Conservation (phyloP, 1,140 invertebrate species). For the Camponotus pennsylvanicus region DNA sequence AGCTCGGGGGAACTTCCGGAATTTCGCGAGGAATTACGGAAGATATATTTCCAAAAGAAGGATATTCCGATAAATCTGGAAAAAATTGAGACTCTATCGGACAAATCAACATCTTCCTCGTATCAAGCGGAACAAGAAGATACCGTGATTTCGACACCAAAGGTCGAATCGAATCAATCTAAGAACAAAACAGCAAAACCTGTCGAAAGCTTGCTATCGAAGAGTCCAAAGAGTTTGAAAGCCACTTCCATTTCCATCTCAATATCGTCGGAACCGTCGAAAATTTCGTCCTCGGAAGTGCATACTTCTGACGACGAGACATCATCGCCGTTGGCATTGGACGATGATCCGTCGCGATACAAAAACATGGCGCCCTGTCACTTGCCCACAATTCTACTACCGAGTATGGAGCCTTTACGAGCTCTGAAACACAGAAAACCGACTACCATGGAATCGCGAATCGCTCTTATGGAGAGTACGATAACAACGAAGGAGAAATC, state of each 20-base stretch:
- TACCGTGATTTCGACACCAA: not conserved
- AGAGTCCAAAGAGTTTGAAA: not conserved
- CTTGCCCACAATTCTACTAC: conserved; percentile 76
- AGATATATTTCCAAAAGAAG: not conserved
- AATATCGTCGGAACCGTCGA: conserved; percentile 65
- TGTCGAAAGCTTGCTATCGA: not conserved
- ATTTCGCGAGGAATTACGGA: conserved; percentile 33
- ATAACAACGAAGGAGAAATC: conserved; percentile 61
- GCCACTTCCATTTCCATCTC: conserved; percentile 17
- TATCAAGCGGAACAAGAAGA: conserved; percentile 19
- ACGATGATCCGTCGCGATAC: conserved; percentile 68
- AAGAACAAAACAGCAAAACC: conserved; percentile 8
- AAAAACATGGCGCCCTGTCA: conserved; percentile 81
- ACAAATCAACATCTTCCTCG: conserved; percentile 12
- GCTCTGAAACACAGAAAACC: conserved; percentile 78
- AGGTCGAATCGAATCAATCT: conserved; percentile 20
- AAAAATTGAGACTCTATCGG: not conserved
- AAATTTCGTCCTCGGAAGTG: conserved; percentile 46
- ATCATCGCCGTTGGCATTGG: conserved; percentile 50
- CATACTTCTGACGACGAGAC: conserved; percentile 77
- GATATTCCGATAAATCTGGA: conserved; percentile 5
- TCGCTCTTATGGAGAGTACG: conserved; percentile 58
- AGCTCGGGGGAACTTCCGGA: conserved; percentile 32
- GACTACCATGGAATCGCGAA: conserved; percentile 76
- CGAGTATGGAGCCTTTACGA: conserved; percentile 81